phyloP scores from a whole-genome alignment of 2,113 vertebrate species.

The Atherinomorus stipes region DNA sequence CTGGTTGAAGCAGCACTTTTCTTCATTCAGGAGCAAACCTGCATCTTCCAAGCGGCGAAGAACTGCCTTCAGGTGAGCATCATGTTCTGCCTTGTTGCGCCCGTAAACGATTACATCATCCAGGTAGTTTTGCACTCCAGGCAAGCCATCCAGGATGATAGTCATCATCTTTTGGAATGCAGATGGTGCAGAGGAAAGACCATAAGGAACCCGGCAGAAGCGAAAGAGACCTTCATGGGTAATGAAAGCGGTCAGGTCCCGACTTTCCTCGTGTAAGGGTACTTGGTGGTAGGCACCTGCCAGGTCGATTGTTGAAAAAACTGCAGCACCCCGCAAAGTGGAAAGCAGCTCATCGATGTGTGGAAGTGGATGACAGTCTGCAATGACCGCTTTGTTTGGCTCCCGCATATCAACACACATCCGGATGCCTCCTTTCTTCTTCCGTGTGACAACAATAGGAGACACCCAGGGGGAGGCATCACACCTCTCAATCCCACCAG shows the following conservation, averaged over 20 bases:
- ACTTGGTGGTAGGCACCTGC: not conserved
- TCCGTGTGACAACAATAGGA: not conserved
- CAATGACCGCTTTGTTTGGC: not conserved
- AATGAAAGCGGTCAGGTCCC: not conserved
- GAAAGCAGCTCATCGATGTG: not conserved
- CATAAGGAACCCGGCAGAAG: not conserved
- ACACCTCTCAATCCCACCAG: not conserved
- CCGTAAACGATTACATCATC: too few species aligned
- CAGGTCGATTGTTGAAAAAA: not conserved
- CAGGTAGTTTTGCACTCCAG: not conserved
- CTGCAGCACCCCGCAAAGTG: not conserved
- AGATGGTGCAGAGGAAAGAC: not conserved
- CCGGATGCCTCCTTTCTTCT: not conserved
- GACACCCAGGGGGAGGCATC: not conserved
- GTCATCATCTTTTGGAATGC: too few species aligned
- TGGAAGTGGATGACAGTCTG: not conserved
- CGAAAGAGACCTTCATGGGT: not conserved
- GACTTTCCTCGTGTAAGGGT: conserved; percentile 12
- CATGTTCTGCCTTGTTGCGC: too few species aligned
- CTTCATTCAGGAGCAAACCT: too few species aligned
- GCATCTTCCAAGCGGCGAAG: too few species aligned
- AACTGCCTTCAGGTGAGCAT: too few species aligned
- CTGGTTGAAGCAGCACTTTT: too few species aligned
- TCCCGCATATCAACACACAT: not conserved
- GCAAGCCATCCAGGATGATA: too few species aligned